phyloP scores from a whole-genome alignment of 2,113 vertebrate species.

The Buteo buteo region DNA sequence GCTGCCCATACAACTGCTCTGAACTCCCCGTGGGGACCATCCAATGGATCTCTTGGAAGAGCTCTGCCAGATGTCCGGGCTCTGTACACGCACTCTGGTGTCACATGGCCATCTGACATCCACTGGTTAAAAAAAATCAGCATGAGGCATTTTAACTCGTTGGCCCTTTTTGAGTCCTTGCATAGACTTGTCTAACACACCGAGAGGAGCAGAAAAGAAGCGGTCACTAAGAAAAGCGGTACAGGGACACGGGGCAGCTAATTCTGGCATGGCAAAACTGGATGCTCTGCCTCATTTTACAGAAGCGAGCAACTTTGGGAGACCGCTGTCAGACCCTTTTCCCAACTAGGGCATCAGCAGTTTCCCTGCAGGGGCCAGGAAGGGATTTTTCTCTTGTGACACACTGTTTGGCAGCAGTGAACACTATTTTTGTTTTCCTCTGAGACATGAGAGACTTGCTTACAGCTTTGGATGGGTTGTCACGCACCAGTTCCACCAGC shows the following conservation, averaged over 20 bases:
- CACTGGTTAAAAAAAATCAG: neutral
- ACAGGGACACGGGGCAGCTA: neutral
- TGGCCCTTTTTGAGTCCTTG: neutral
- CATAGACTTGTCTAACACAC: neutral
- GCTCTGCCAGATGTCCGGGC: neutral
- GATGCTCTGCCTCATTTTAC: neutral
- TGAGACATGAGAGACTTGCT: neutral
- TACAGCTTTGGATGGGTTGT: neutral
- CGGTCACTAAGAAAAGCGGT: neutral
- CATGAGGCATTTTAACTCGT: neutral
- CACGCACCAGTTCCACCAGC: neutral
- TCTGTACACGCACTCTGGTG: fast-evolving
- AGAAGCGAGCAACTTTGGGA: neutral
- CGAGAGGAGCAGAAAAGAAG: neutral
- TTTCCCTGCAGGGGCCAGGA: neutral
- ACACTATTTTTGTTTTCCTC: slow-evolving; percentile 14
- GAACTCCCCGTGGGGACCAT: neutral
- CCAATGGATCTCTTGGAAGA: neutral
- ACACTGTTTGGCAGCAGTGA: neutral
- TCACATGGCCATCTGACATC: neutral
- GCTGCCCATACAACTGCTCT: neutral
- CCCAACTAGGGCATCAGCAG: neutral
- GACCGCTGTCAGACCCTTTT: neutral
- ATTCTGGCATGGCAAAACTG: neutral
- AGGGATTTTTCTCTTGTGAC: slow-evolving; percentile 6